Percentiles rank a stretch among this genome's conserved stretches.
Evolutionary conservation across 2,888 invertebrate genomes (phyloP).

Genomic region (Rotaria socialis): DNA sequence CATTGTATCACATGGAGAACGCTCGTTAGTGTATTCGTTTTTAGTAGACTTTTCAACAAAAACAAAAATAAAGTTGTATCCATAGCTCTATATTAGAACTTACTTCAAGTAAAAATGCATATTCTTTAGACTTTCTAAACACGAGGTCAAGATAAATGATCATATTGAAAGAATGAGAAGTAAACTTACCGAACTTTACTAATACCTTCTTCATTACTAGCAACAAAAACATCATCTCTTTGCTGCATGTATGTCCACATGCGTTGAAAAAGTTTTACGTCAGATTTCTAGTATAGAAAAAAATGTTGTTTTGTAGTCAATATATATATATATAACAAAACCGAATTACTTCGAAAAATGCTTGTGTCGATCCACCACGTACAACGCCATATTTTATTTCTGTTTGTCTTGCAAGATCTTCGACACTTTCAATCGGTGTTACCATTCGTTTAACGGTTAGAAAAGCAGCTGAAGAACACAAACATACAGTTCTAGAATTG

Average conservation of each 20-base stretch:
- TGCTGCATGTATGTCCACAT: slow-evolving; percentile 47
- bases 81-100: not conserved
- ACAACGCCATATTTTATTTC: slow-evolving; percentile 53
- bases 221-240: slow-evolving; percentile 40
- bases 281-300: slow-evolving; percentile 41
- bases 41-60: slow-evolving; percentile 58
- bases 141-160: not conserved
- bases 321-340: too few species aligned
- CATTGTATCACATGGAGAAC: slow-evolving; percentile 77
- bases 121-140: slow-evolving; percentile 62
- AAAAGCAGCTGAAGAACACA: slow-evolving; percentile 68
- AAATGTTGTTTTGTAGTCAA: not conserved
- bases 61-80: not conserved
- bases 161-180: not conserved
- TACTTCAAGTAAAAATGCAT: slow-evolving; percentile 62
- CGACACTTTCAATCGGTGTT: slow-evolving; percentile 83
- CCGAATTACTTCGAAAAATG: slow-evolving; percentile 73
- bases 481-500: not conserved
- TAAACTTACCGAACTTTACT: slow-evolving; percentile 42
- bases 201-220: slow-evolving; percentile 44
- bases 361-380: slow-evolving; percentile 70
- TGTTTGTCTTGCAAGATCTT: slow-evolving; percentile 77
- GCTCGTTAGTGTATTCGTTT: slow-evolving; percentile 78
- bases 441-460: slow-evolving; percentile 92
- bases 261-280: slow-evolving; percentile 41